Evolutionary conservation across 2,888 invertebrate genomes (phyloP).

Genomic region (Atrina japonica): DNA sequence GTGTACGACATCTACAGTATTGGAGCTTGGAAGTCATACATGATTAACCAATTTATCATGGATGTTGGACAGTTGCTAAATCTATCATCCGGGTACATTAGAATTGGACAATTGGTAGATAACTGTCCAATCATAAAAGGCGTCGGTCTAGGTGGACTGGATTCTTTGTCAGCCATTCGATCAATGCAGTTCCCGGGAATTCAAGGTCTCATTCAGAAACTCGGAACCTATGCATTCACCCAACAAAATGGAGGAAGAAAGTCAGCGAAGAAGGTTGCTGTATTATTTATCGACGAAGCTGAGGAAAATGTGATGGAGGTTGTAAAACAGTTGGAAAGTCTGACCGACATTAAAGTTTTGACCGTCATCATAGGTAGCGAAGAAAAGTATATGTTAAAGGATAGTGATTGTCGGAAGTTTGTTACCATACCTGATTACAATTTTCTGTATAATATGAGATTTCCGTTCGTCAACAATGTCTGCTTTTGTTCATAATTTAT

Average conservation of each 20-base stretch:
- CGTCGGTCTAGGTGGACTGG: slow-evolving; percentile 45
- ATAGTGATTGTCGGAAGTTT: slow-evolving; percentile 5
- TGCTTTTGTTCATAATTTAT: slow-evolving; percentile 16
- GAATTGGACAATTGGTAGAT: slow-evolving; percentile 50
- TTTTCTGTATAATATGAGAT: slow-evolving; percentile 3
- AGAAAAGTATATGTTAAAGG: slow-evolving; percentile 13
- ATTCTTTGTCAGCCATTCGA: slow-evolving; percentile 42
- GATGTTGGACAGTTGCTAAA: slow-evolving; percentile 41
- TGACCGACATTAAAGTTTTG: slow-evolving; percentile 11
- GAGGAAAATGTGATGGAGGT: slow-evolving; percentile 16
- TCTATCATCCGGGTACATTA: slow-evolving; percentile 42
- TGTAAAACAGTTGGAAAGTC: slow-evolving; percentile 7
- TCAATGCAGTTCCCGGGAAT: slow-evolving; percentile 46
- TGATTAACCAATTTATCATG: slow-evolving; percentile 50
- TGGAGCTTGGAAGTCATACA: slow-evolving; percentile 46
- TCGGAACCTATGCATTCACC: slow-evolving; percentile 45
- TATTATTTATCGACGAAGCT: slow-evolving; percentile 50
- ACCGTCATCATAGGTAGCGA: slow-evolving; percentile 22
- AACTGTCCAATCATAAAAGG: slow-evolving; percentile 52
- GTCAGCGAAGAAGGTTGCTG: slow-evolving; percentile 42
- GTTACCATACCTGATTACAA: slow-evolving; percentile 13
- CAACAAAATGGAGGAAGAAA: slow-evolving; percentile 48
- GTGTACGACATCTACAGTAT: slow-evolving; percentile 57
- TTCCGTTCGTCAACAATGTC: background rate
- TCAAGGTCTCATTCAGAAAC: slow-evolving; percentile 46